Conservation (phyloP, 2,888 invertebrate genomes). For the Diarsia brunnea region DNA sequence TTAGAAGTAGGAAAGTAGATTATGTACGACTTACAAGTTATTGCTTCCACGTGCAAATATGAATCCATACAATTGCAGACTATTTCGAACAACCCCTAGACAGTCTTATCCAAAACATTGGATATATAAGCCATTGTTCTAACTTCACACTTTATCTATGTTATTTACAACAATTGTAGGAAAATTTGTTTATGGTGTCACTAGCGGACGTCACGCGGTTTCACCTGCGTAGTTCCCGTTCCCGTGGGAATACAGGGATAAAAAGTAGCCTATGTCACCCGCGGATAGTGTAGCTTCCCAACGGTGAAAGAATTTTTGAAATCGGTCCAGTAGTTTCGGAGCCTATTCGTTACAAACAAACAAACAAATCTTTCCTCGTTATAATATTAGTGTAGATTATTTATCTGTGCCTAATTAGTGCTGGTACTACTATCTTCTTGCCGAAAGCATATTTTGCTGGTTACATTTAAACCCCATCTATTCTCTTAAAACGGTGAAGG, state of each 20-base stretch:
- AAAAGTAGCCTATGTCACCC: too few relatives aligned
- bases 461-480: background rate
- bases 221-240: too few relatives aligned
- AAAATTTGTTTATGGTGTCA: slow-evolving; percentile 2
- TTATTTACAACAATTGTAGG: slow-evolving; percentile 1
- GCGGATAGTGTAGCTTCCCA: too few relatives aligned
- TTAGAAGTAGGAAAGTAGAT: background rate
- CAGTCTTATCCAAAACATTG: background rate
- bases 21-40: background rate
- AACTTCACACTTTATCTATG: slow-evolving; percentile 2
- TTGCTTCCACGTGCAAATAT: background rate
- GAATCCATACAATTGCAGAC: slow-evolving; percentile 15
- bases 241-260: too few relatives aligned
- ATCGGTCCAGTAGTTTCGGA: too few relatives aligned
- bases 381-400: too few relatives aligned
- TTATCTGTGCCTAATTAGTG: slow-evolving; percentile 5
- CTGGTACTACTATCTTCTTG: too few relatives aligned
- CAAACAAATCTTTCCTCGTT: too few relatives aligned
- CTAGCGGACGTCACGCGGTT: too few relatives aligned
- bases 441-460: background rate
- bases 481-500: too few relatives aligned
- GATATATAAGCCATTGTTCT: background rate
- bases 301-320: too few relatives aligned
- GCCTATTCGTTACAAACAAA: too few relatives aligned
- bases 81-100: background rate